These are phyloP conservation scores for Furnarius figulus DNA, from an alignment of 2,113 vertebrate genomes.

Conservation along the genomic window DNA sequence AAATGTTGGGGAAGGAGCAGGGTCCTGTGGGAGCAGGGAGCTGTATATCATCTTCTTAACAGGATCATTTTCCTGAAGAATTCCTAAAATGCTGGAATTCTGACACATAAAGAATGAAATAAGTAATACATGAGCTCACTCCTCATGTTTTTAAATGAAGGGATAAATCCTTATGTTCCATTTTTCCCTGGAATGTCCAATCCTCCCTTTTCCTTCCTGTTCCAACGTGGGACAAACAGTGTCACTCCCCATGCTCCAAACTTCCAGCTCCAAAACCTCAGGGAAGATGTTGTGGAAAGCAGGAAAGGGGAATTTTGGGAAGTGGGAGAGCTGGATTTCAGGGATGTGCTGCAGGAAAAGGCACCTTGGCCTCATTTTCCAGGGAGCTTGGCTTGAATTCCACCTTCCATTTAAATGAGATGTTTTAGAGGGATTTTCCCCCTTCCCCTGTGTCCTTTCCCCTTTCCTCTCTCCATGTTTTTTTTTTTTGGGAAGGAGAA, in stretches of 20 bases:
- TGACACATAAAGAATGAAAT: not conserved
- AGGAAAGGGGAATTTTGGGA: not conserved
- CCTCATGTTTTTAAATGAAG: not conserved
- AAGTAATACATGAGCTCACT: not conserved
- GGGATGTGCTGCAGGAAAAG: not conserved
- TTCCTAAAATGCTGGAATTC: not conserved
- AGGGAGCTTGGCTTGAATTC: not conserved
- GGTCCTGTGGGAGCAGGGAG: not conserved
- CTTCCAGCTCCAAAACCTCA: not conserved
- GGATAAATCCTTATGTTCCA: accelerated
- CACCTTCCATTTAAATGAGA: not conserved
- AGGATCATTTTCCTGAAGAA: not conserved
- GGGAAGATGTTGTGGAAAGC: accelerated
- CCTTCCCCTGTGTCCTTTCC: not conserved
- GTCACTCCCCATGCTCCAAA: not conserved
- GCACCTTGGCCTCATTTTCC: not conserved
- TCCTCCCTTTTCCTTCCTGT: not conserved
- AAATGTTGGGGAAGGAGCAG: not conserved
- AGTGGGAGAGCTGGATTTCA: not conserved
- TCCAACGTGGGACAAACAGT: accelerated
- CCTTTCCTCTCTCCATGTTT: not conserved
- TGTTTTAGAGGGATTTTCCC: not conserved
- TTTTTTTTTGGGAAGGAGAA: not conserved
- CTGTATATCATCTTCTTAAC: not conserved
- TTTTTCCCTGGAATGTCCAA: accelerated